These are phyloP conservation scores for Trachemys scripta DNA, from an alignment of 2,113 vertebrate species.

Conservation along the genomic window DNA sequence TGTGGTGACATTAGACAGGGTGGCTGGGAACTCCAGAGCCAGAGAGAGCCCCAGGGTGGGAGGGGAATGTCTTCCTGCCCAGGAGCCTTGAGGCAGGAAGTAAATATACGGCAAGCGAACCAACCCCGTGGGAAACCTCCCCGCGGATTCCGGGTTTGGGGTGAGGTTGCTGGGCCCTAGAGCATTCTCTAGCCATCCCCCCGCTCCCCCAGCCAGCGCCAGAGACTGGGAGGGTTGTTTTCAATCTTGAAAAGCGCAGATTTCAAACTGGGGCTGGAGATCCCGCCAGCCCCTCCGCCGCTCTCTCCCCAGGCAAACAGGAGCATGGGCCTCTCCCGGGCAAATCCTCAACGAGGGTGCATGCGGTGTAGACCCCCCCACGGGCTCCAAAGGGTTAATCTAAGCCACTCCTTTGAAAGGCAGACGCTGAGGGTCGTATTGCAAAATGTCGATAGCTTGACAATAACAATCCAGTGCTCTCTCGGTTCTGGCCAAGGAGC, in stretches of 20 bases:
- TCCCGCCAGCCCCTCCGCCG: not conserved
- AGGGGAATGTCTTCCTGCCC: not conserved
- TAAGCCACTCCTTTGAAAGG: not conserved
- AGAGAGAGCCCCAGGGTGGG: not conserved
- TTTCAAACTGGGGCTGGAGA: not conserved
- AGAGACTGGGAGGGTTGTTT: not conserved
- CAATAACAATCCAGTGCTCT: not conserved
- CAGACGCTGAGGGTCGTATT: not conserved
- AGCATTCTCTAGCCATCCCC: not conserved
- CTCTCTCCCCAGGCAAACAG: not conserved
- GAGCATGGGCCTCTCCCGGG: not conserved
- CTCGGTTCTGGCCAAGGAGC: not conserved
- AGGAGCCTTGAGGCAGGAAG: not conserved
- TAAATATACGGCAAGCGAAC: not conserved
- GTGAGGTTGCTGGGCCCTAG: not conserved
- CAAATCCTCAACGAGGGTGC: not conserved
- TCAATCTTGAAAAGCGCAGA: not conserved
- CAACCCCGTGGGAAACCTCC: not conserved
- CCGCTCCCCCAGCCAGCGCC: not conserved
- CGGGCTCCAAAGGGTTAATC: not conserved
- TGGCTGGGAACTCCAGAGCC: not conserved
- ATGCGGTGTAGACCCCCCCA: not conserved
- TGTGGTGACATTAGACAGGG: not conserved
- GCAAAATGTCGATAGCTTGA: not conserved
- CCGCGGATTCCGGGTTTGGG: accelerated